Evolutionary conservation across 2,113 vertebrate species (phyloP).

Genomic region (Scolopax mira): DNA sequence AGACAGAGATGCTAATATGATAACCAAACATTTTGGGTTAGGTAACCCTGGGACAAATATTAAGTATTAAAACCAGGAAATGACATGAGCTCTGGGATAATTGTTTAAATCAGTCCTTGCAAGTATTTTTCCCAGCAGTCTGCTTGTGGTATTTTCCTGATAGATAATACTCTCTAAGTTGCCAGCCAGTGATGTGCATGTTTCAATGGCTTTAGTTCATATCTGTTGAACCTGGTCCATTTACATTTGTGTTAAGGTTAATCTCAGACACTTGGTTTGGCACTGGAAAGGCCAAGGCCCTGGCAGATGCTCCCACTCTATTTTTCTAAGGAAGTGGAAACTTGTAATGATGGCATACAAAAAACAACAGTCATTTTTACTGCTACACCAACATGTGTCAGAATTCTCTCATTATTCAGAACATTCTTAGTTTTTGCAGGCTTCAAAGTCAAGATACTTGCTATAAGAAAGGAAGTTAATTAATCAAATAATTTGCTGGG

Average conservation of each 20-base stretch:
- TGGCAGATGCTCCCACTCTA: neutral
- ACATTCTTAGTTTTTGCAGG: neutral
- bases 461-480: neutral
- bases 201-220: neutral
- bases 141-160: neutral
- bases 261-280: neutral
- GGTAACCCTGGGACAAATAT: neutral
- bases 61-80: neutral
- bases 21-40: neutral
- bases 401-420: neutral
- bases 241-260: neutral
- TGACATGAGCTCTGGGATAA: neutral
- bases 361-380: neutral
- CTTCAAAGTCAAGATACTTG: neutral
- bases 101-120: neutral
- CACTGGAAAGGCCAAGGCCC: neutral
- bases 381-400: neutral
- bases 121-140: neutral
- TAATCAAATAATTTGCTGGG: neutral
- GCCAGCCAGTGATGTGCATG: accelerated
- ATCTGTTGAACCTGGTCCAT: neutral
- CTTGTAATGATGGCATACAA: neutral
- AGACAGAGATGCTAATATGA: neutral
- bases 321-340: neutral
- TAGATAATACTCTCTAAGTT: neutral